Evolutionary conservation across 2,113 vertebrate genomes (phyloP).

Genomic region (Scytalopus superciliaris): DNA sequence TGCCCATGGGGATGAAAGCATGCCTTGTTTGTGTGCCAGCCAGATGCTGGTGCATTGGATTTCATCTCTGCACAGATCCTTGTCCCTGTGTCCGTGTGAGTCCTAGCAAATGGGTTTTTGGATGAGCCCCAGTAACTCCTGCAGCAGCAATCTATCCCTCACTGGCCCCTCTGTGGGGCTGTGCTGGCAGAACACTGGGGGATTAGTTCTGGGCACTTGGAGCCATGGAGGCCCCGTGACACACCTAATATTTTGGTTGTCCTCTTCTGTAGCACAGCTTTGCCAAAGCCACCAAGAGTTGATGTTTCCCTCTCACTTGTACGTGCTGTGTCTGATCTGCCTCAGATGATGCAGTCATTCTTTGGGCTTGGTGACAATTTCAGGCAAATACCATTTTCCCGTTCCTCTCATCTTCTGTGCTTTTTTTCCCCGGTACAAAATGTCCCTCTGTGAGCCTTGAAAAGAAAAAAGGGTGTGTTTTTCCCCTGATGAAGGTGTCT

Average conservation of each 20-base stretch:
- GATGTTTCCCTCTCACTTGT: not conserved
- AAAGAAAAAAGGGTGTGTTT: not conserved
- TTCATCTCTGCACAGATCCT: not conserved
- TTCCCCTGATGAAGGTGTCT: not conserved
- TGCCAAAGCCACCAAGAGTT: not conserved
- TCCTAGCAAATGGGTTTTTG: not conserved
- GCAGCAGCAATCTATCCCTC: not conserved
- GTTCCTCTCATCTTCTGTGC: not conserved
- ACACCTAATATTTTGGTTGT: not conserved
- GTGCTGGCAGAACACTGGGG: rapidly evolving
- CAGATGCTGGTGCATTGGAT: not conserved
- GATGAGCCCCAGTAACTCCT: not conserved
- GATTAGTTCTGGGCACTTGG: not conserved
- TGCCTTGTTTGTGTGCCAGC: not conserved
- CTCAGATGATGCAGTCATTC: not conserved
- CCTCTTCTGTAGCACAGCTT: not conserved
- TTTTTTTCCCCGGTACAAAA: not conserved
- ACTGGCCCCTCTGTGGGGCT: rapidly evolving
- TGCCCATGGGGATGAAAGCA: not conserved
- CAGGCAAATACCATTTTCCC: not conserved
- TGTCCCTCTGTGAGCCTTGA: not conserved
- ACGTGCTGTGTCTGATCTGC: rapidly evolving
- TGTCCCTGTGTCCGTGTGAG: not conserved
- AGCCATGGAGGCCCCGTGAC: too few relatives aligned
- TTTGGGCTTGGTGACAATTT: not conserved